These are phyloP conservation scores for Paedocypris sp. DNA, from an alignment of 2,113 vertebrate genomes.

Conservation along the genomic window DNA sequence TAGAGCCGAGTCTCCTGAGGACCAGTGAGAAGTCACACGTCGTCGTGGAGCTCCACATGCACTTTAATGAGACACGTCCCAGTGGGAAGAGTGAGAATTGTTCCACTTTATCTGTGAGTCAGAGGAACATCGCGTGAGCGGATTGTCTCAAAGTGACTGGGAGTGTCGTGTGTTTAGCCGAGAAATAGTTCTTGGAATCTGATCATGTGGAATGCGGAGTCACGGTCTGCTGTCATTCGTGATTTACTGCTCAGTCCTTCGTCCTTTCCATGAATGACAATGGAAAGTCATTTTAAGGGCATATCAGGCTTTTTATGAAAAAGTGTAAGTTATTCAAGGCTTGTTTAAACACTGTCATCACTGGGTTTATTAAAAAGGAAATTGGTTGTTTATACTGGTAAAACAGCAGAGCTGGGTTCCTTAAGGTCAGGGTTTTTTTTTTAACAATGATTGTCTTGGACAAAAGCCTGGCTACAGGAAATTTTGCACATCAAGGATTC, in stretches of 20 bases:
- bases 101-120: too few relatives aligned
- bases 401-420: background rate
- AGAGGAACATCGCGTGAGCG: too few relatives aligned
- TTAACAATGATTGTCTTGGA: background rate
- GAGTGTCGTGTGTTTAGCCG: background rate
- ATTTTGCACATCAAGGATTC: conserved; percentile 1
- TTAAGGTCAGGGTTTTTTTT: background rate
- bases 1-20: background rate
- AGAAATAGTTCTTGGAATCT: background rate
- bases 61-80: too few relatives aligned
- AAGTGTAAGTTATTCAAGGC: background rate
- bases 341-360: background rate
- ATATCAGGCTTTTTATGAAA: background rate
- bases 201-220: conserved; percentile 17
- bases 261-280: background rate
- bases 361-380: background rate
- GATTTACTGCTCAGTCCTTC: background rate
- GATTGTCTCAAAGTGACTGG: background rate
- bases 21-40: background rate
- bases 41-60: too few relatives aligned
- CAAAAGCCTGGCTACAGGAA: background rate
- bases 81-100: background rate
- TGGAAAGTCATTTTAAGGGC: too few relatives aligned
- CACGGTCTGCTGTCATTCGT: background rate
- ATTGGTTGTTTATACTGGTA: background rate